Evolutionary conservation across 1,140 invertebrate genomes (phyloP).

Genomic region (Calycopis cecrops): DNA sequence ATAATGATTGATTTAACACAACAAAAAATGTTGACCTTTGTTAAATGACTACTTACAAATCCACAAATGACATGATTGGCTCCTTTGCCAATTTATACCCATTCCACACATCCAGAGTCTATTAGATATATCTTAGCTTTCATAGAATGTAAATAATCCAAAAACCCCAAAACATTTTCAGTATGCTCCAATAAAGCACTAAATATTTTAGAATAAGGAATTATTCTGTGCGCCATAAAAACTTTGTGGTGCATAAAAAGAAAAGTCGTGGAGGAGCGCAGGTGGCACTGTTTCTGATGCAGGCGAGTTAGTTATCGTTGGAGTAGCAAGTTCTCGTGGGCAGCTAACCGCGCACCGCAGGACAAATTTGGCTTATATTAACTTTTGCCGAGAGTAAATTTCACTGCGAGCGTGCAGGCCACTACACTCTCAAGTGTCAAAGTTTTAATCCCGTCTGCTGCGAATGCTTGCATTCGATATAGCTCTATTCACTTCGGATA

Average conservation of each 20-base stretch:
- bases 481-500: conserved; percentile 26
- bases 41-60: no score
- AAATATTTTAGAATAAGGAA: no score
- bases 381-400: conserved; percentile 64
- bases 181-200: no score
- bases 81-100: no score
- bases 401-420: conserved; percentile 43
- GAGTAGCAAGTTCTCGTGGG: conserved; percentile 43
- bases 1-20: no score
- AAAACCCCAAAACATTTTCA: no score
- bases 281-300: conserved; percentile 33
- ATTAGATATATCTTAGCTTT: no score
- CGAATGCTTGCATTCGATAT: conserved; percentile 19
- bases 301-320: conserved; percentile 36
- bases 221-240: neutral
- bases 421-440: conserved; percentile 61
- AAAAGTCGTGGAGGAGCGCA: conserved; percentile 25
- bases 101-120: no score
- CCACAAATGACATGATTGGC: no score
- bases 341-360: conserved; percentile 48
- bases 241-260: neutral
- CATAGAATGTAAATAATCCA: no score
- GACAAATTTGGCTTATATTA: conserved; percentile 68
- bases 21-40: no score
- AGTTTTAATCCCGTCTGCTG: conserved; percentile 59